Evolutionary conservation across 2,888 invertebrate species (phyloP), one percentile per base, ranked within the genome.

Genomic region (Scaptomyza caliginosa): DNA sequence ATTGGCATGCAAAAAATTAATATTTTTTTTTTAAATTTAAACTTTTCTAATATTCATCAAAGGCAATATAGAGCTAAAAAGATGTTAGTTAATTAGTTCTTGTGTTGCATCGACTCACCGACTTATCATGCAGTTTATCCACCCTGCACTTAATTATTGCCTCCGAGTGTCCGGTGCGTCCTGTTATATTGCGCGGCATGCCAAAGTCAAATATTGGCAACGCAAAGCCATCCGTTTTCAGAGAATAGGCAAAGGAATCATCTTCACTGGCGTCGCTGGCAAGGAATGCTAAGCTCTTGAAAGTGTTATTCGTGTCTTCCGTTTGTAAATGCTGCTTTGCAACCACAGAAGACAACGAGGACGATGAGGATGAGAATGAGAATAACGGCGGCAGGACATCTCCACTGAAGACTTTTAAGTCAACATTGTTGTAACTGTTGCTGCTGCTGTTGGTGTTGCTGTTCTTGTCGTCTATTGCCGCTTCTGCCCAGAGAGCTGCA

Each of bases 131-230:
- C 30, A 97, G 94, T 89, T 96, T 96, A 92, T 96, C 95, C 73
- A 97, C 96, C 90, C 96, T 94, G 92, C 97, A 97, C 91, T 96
- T 96, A 88, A 97, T 93, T 92, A 96, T 96, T 49, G 96, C 96
- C 66, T 89, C 89, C 68, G 96, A 96, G 92, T 96, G 96, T 10
- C 96, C 96, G 63, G 96, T 96, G 77, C 96, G 95, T 19, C 96
- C 96, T 46, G 96, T 96, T 80, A 97, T 95, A 92, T 96, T 96
- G 79, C 96, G 93, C 38, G 95, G 94, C 89, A 96, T 96, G 91
- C 95, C 95, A 93, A 95, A 95, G 92, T 96, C 96, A 92, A 97
- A 97, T 92, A 95, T 96, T 63, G 89, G 88, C 83, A 84, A 60
- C 56, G 66, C 80, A 57, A 67, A 77, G 43, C 67, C 63, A 67